phyloP scores from a whole-genome alignment of 1,140 invertebrate species.

The Trichonephila clavipes region DNA sequence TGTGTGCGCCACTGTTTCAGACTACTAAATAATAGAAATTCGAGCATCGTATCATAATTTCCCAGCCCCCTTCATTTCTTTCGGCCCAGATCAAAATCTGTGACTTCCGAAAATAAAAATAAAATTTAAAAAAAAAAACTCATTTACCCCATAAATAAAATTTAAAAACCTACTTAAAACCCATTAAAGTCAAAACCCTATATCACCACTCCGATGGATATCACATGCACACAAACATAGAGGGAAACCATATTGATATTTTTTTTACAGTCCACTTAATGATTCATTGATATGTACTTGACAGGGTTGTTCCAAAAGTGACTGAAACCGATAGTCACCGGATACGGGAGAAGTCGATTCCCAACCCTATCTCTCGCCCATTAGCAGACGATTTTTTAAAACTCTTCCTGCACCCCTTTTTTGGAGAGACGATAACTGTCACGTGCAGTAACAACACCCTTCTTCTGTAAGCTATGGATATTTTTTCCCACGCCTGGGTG shows the following conservation, averaged over 20 bases:
- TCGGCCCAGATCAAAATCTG: neutral
- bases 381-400: constrained; percentile 71
- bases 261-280: constrained; percentile 28
- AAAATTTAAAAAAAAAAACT: neutral
- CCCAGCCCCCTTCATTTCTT: neutral
- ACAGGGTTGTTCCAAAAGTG: neutral
- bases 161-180: neutral
- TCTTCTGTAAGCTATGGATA: neutral
- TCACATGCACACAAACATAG: constrained; percentile 1
- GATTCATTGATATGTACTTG: constrained; percentile 42
- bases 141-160: neutral
- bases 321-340: constrained; percentile 59
- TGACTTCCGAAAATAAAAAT: neutral
- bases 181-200: neutral
- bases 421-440: constrained; percentile 51
- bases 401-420: constrained; percentile 59
- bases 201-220: neutral
- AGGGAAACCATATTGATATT: constrained; percentile 11
- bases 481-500: constrained; percentile 56
- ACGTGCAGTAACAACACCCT: constrained; percentile 53
- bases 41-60: neutral
- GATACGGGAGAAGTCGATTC: constrained; percentile 55
- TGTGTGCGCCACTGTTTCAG: too few relatives aligned
- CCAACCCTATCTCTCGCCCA: constrained; percentile 50
- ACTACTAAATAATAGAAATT: neutral